Conservation (phyloP, 1,140 invertebrate species). For the Neodiprion fabricii region DNA sequence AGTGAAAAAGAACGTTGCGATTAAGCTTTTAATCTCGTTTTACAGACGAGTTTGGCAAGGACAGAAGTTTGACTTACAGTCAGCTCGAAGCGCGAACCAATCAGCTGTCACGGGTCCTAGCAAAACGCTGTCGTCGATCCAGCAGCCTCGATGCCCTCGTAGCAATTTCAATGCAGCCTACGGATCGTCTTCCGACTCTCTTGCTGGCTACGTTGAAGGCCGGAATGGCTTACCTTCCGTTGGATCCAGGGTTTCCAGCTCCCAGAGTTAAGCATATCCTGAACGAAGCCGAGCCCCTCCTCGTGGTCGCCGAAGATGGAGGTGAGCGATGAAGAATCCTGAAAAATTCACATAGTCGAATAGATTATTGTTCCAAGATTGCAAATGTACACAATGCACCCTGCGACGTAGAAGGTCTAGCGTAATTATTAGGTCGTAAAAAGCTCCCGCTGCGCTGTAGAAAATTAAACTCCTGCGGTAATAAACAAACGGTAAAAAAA, state of each 20-base stretch:
- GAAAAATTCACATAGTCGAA: too few species aligned
- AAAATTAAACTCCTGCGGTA: too few species aligned
- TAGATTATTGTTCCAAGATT: too few species aligned
- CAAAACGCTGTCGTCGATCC: constrained; percentile 53
- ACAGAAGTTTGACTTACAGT: constrained; percentile 61
- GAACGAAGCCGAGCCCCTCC: constrained; percentile 73
- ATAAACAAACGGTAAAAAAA: too few species aligned
- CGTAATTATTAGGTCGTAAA: too few species aligned
- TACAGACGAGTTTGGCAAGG: constrained; percentile 56
- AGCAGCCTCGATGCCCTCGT: constrained; percentile 71
- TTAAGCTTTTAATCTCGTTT: constrained; percentile 18
- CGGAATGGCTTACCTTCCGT: constrained; percentile 81
- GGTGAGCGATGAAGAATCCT: constrained; percentile 19
- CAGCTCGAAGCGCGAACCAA: constrained; percentile 68
- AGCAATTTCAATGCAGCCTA: constrained; percentile 78
- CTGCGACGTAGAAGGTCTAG: too few species aligned
- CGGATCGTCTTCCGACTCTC: constrained; percentile 71
- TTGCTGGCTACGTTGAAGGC: constrained; percentile 81
- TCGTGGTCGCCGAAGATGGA: constrained; percentile 72
- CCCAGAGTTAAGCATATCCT: constrained; percentile 79
- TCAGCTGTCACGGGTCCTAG: constrained; percentile 65
- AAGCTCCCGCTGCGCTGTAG: too few species aligned
- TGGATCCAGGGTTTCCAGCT: constrained; percentile 78
- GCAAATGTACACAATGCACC: too few species aligned
- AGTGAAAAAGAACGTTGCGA: neutral